Evolutionary conservation across 2,888 invertebrate species (phyloP).

Genomic region (Drosophila infuscata): DNA sequence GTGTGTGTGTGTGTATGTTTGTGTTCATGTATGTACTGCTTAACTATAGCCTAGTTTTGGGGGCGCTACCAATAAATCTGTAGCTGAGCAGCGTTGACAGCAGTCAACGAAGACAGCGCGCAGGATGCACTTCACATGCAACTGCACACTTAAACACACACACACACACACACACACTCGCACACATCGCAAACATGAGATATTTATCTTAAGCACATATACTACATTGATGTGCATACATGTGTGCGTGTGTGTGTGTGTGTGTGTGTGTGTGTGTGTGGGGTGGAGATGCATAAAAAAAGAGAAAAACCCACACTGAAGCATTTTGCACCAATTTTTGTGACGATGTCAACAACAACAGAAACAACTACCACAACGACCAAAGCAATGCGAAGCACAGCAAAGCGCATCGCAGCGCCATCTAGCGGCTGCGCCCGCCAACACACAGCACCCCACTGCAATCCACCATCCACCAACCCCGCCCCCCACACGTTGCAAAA

Average conservation of each 20-base stretch:
- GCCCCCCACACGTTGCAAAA: conserved; percentile 47
- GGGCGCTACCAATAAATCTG: conserved; percentile 61
- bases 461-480: not conserved
- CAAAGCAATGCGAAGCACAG: conserved; percentile 34
- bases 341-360: conserved; percentile 74
- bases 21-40: conserved; percentile 6
- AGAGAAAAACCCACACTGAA: conserved; percentile 47
- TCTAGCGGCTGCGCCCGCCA: conserved; percentile 40
- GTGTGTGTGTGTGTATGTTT: conserved; percentile 2
- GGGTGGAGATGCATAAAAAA: conserved; percentile 15
- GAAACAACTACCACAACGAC: conserved; percentile 26
- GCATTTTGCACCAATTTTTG: conserved; percentile 79
- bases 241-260: conserved; percentile 7
- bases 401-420: conserved; percentile 41
- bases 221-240: conserved; percentile 34
- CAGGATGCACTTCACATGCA: conserved; percentile 27
- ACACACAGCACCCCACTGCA: not conserved
- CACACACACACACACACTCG: conserved; percentile 11
- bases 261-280: conserved; percentile 19
- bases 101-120: conserved; percentile 12
- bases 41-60: conserved; percentile 58
- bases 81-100: conserved; percentile 29
- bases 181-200: conserved; percentile 27
- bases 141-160: conserved; percentile 1
- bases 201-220: conserved; percentile 56